Evolutionary conservation across 2,113 vertebrate genomes (phyloP).

Genomic region (Turnix velox): DNA sequence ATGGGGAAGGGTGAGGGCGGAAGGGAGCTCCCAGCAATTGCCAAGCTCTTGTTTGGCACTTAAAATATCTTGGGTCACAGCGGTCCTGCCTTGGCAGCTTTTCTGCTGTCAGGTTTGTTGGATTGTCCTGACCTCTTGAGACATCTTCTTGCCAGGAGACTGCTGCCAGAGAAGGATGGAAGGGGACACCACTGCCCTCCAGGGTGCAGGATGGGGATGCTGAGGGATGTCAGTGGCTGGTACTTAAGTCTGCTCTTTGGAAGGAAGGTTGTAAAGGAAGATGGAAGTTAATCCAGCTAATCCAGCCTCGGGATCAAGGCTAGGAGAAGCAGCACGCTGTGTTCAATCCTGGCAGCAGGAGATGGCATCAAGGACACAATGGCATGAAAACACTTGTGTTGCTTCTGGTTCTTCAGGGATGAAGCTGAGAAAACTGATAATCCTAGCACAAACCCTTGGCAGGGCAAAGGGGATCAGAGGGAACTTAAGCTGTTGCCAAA

Average conservation of each 20-base stretch:
- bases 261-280: not conserved
- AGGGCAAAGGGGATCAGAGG: not conserved
- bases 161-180: not conserved
- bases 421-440: not conserved
- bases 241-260: not conserved
- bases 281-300: not conserved
- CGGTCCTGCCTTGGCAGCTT: not conserved
- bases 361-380: not conserved
- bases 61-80: not conserved
- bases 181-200: rapidly evolving
- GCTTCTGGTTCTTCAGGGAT: not conserved
- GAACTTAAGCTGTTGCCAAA: not conserved
- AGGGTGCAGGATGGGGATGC: rapidly evolving
- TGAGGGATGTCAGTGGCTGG: rapidly evolving
- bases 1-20: not conserved
- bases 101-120: not conserved
- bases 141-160: not conserved
- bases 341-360: not conserved
- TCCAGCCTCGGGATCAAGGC: not conserved
- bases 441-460: not conserved
- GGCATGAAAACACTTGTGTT: not conserved
- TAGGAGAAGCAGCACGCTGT: not conserved
- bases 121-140: not conserved
- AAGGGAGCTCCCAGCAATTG: not conserved
- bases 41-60: not conserved